Base-by-base conservation (phyloP, 2,113 vertebrate species). In the Muscicapa adusta region DNA sequence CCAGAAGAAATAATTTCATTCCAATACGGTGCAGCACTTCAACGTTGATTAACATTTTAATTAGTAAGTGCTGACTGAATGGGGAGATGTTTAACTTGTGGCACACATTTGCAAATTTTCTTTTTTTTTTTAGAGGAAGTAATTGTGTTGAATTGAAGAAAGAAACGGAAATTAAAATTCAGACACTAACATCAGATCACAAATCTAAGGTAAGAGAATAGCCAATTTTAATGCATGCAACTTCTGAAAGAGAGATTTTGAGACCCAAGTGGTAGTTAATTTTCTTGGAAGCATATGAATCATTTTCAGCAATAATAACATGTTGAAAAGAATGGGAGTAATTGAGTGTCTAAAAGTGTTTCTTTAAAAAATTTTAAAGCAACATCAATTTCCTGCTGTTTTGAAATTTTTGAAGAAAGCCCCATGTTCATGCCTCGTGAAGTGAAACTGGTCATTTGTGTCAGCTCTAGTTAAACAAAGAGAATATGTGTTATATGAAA, bases 131-230 rank as follows among this genome's bases (percentile, higher is more conserved):
- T 97, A 99, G 99, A 90, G 99, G 99, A 98, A 99, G 98, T 96
- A 99, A 98, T 98, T 99, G 99, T 96, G 98, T 99, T 34, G 99
- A 99, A 96, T 95, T 99, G 97, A 99, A 99, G 98, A 99, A 99
- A 97, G 99, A 99, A 98, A 99, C 98, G 3, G 99, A 99, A 97
- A 98, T 98, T 96, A 99, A 99, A 98, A 98, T 99, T 97, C 99
- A 99, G 96, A 98, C 98, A 4, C 94, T 99, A 85, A 97, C 97
- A 60, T 98, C 99, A 51, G 99, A 99, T 97, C 99, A 99, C 97
- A 99, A 99, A 98, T 98, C 98, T 77, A 99, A 99, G 99, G 99
- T 99, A 98, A 97, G 98, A 94, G 95, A 97, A 93, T 70, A 70
- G 80, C 25, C 40, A 90, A 14, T 88, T 95, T 96, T 84, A 83